phyloP scores from a whole-genome alignment of 2,113 vertebrate species.

The Heterotis niloticus region DNA sequence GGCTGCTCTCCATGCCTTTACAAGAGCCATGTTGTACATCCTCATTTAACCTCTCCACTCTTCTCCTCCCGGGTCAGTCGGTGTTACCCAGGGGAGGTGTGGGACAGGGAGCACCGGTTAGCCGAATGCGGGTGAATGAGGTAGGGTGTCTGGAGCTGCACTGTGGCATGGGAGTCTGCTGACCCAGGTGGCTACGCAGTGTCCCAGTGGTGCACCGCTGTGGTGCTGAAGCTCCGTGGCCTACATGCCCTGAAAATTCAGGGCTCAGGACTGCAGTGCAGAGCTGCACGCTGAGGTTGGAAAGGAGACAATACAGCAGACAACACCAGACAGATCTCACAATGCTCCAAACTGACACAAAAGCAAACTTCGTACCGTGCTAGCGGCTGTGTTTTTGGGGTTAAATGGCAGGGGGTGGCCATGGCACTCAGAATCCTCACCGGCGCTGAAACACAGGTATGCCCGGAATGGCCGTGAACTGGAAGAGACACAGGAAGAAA shows the following conservation, averaged over 20 bases:
- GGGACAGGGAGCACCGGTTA: no score
- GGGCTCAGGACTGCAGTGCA: neutral
- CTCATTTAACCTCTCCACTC: no score
- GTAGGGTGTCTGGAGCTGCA: no score
- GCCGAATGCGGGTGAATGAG: no score
- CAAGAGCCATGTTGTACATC: no score
- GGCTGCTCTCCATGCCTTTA: no score
- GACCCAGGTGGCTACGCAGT: no score
- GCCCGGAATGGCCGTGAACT: slow-evolving; percentile 51
- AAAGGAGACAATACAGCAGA: neutral
- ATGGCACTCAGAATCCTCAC: neutral
- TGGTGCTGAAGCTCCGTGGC: neutral
- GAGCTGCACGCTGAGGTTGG: neutral
- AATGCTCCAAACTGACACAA: neutral
- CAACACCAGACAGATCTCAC: neutral
- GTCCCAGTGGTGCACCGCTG: no score
- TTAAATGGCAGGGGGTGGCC: neutral
- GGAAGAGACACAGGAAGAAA: slow-evolving; percentile 56
- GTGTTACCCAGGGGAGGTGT: no score
- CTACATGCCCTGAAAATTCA: no score
- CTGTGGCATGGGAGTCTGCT: no score
- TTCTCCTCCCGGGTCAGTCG: no score
- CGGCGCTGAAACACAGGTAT: slow-evolving; percentile 63
- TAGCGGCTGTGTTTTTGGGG: neutral
- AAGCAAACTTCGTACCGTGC: neutral